Percentiles rank a stretch among this genome's conserved stretches.
Evolutionary conservation across 2,797 vertebrate species (phyloP).

Genomic region (Gymnoscopelus microlampas): DNA sequence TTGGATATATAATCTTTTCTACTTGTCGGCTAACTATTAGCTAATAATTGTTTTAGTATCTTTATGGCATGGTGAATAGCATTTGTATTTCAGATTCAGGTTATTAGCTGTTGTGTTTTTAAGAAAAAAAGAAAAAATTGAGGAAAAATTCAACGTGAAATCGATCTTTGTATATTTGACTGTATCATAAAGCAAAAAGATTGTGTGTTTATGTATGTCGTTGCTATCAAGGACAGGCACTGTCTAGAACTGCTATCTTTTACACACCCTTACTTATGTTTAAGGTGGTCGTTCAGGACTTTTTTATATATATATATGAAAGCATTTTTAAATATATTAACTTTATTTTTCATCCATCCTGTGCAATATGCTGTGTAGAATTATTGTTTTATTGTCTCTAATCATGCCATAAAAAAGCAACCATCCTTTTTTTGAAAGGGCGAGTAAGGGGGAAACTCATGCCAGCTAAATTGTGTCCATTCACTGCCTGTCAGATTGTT

Average conservation of each 20-base stretch:
- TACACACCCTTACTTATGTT: constrained; percentile 86
- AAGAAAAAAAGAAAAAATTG: constrained; percentile 82
- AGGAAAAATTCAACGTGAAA: constrained; percentile 86
- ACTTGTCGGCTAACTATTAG: constrained; percentile 98
- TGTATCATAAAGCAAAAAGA: constrained; percentile 99
- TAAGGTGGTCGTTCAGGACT: constrained; percentile 91
- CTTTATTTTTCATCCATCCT: constrained; percentile 96
- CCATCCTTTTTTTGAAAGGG: constrained; percentile 69
- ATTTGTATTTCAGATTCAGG: constrained; percentile 99
- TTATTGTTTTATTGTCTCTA: constrained; percentile 89
- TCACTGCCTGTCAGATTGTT: constrained; percentile 99
- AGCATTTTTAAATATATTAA: constrained; percentile 88
- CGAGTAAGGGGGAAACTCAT: constrained; percentile 81
- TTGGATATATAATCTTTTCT: constrained; percentile 99
- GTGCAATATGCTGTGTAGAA: constrained; percentile 99
- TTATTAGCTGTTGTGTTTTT: constrained; percentile 99
- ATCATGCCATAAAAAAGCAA: constrained; percentile 90
- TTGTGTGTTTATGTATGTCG: constrained; percentile 99
- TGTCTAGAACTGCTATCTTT: constrained; percentile 93
- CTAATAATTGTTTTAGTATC: constrained; percentile 99
- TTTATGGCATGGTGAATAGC: constrained; percentile 99
- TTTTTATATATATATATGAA: constrained; percentile 83
- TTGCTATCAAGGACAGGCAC: constrained; percentile 99
- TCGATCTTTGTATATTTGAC: constrained; percentile 99
- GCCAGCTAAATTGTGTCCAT: constrained; percentile 97